A percentile compares a stretch with the other conserved stretches of the same genome.
Conservation (phyloP, 1,140 invertebrate genomes). For the Heliconius melpomene region DNA sequence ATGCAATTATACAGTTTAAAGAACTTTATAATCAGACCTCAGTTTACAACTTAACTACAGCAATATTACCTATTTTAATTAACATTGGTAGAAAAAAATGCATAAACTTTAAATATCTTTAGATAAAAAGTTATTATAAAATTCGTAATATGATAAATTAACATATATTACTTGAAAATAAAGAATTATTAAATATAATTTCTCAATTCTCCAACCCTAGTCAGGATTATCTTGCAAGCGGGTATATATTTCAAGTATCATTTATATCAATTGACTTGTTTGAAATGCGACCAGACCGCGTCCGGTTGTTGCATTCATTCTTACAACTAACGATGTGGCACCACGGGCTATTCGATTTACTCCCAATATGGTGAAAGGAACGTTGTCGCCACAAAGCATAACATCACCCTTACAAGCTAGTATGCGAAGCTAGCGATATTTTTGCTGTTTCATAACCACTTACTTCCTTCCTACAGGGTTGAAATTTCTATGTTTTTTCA, state of each 20-base stretch:
- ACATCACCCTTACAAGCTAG: constrained; percentile 59
- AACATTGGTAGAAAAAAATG: background rate
- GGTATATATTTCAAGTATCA: constrained; percentile 12
- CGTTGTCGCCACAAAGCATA: constrained; percentile 66
- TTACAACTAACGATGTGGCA: constrained; percentile 58
- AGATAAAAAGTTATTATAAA: no score
- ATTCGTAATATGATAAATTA: no score
- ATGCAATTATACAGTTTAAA: constrained; percentile 38
- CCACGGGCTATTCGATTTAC: constrained; percentile 60
- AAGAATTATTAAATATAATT: background rate
- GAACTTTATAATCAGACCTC: constrained; percentile 37
- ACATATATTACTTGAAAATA: no score
- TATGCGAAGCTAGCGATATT: constrained; percentile 36
- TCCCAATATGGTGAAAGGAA: constrained; percentile 64
- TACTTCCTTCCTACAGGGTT: constrained; percentile 50
- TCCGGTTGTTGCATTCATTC: constrained; percentile 50
- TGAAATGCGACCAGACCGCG: constrained; percentile 58
- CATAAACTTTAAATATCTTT: background rate
- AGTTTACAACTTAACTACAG: background rate
- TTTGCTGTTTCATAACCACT: constrained; percentile 33
- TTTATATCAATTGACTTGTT: constrained; percentile 42
- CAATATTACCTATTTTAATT: background rate
- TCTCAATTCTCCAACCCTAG: background rate
- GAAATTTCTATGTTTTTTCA: constrained; percentile 37
- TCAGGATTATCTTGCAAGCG: background rate